Conservation (phyloP, 2,797 vertebrate genomes). For the Anniella stebbinsi region DNA sequence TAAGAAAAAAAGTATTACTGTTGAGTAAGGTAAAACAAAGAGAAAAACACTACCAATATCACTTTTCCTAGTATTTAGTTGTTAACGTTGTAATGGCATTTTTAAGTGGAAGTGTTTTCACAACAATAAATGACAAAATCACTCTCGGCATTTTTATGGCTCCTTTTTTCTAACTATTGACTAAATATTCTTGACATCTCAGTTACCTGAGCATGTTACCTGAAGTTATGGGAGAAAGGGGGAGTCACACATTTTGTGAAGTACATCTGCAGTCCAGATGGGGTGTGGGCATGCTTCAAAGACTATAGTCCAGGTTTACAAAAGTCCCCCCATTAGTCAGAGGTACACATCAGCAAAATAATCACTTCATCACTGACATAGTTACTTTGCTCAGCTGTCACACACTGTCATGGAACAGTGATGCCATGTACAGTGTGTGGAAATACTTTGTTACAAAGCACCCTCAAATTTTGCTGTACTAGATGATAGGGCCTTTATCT, state of each 20-base stretch:
- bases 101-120: background rate
- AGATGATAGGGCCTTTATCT: too few species aligned
- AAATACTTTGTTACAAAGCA: too few species aligned
- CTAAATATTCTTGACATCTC: background rate
- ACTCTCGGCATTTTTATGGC: background rate
- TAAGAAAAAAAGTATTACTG: background rate
- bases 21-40: constrained; percentile 4
- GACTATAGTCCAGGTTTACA: too few species aligned
- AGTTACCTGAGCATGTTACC: background rate
- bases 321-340: background rate
- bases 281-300: background rate
- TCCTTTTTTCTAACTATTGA: background rate
- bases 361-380: background rate
- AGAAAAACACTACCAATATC: background rate
- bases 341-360: background rate
- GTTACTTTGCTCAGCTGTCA: background rate
- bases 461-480: too few species aligned
- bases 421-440: too few species aligned
- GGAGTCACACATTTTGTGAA: background rate
- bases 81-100: background rate
- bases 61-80: background rate
- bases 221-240: background rate
- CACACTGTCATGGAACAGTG: background rate
- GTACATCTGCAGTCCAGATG: background rate
- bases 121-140: background rate